Conservation (phyloP, 2,888 invertebrate species). For the Zelleria hepariella region DNA sequence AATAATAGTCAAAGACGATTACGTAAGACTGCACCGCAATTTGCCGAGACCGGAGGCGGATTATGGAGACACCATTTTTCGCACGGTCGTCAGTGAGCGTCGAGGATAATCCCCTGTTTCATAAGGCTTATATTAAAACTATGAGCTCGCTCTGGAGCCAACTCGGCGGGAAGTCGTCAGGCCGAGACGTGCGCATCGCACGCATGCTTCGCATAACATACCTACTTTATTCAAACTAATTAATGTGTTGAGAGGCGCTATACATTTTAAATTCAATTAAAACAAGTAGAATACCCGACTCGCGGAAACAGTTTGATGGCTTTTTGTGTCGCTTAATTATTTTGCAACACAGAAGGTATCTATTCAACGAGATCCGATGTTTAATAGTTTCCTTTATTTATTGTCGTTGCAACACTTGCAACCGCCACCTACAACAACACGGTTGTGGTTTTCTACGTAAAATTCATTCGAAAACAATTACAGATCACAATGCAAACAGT, state of each 20-base stretch:
- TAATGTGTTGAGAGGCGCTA: slow-evolving; percentile 2
- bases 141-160: slow-evolving; percentile 3
- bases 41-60: neutral
- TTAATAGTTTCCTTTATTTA: neutral
- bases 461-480: neutral
- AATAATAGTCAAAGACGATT: neutral
- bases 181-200: neutral
- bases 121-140: slow-evolving; percentile 12
- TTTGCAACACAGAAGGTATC: neutral
- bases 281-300: neutral
- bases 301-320: neutral
- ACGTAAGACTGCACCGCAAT: neutral
- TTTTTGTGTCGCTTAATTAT: neutral
- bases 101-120: slow-evolving; percentile 9
- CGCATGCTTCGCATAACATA: neutral
- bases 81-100: neutral
- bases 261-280: neutral
- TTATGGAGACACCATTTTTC: neutral
- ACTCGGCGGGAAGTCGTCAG: neutral
- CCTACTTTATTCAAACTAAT: slow-evolving; percentile 1
- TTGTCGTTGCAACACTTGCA: neutral
- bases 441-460: neutral
- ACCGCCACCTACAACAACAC: neutral
- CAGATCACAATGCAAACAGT: neutral
- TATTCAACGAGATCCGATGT: neutral